Base-by-base conservation (phyloP, 2,888 invertebrate species). In the Brachypalpus laphriformis region DNA sequence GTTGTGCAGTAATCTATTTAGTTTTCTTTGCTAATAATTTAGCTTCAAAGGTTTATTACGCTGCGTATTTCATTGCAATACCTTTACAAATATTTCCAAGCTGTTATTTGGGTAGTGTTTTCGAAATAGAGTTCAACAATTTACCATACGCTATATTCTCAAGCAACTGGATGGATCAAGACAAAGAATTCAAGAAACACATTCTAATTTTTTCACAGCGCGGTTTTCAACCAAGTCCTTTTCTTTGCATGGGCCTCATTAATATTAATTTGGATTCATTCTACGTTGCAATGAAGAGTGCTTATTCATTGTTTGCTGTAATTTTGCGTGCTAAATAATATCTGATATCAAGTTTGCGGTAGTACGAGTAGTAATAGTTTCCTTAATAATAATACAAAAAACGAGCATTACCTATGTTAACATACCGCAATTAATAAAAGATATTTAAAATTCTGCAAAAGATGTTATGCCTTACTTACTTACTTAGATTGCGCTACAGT, bases 41-140 rank as follows among this genome's bases (percentile, higher is more conserved):
- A 1, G 14, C 86, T 4, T 4, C 82, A 0, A 4, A 85, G 7
- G 9, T 65, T 9, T 89, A 87, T 45, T 81, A 89, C 42, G 9
- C 22, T 0, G 3, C 80, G 0, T 65, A 66, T 0, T 57, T 89
- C 20, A n/a, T 20, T 0, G 74, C 87, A 11, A 14, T 89, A 5
- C 86, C 86, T 14, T 11, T 88, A 14, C 88, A 89, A 49, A 71
- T 89, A 1, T 68, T 81, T 37, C 77, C 87, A 0, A 42, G 42
- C 54, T 82, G 77, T 11, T 86, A 86, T 34, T 87, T 61, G 49
- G 87, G 80, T 57, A 85, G 54, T 22, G n/a, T 25, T 51, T 72
- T 74, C 28, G 57, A 68, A 3, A 40, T 59, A 18, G 51, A 68
- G 2, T 77, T 59, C 37, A 61, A 74, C 9, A 47, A 72, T 8